phyloP scores from a whole-genome alignment of 2,113 vertebrate species.

The Gopherus flavomarginatus region DNA sequence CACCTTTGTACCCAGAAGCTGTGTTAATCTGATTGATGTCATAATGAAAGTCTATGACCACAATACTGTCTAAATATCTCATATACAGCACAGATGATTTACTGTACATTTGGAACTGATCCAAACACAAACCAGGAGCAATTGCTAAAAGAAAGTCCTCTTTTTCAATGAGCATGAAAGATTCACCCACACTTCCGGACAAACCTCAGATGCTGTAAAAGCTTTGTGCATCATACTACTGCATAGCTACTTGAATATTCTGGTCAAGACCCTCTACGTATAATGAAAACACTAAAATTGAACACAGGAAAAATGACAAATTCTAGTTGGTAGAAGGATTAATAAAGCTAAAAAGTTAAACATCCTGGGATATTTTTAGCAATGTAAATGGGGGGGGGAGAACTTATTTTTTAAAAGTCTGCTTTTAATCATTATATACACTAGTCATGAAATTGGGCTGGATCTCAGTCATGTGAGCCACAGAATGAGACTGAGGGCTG shows the following conservation, averaged over 20 bases:
- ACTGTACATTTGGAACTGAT: neutral
- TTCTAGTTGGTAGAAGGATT: neutral
- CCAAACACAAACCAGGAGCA: neutral
- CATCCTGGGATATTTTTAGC: neutral
- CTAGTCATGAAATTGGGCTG: neutral
- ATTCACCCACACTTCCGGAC: neutral
- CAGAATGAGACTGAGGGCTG: neutral
- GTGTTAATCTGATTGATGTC: neutral
- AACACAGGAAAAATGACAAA: neutral
- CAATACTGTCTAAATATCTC: neutral
- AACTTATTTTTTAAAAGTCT: neutral
- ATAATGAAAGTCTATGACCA: neutral
- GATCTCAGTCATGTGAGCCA: neutral
- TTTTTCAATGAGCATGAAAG: neutral
- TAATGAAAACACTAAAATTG: neutral
- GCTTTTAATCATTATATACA: neutral
- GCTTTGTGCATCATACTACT: conserved; percentile 8
- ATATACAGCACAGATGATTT: neutral
- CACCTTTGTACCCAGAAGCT: neutral
- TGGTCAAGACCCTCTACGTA: neutral
- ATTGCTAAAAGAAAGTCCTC: neutral
- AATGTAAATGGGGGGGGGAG: neutral
- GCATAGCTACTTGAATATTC: neutral
- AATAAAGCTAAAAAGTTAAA: neutral
- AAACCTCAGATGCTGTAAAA: neutral